Evolutionary conservation across 2,113 vertebrate genomes (phyloP), one percentile per base, ranked within the genome.

Genomic region (Mungos mungo): DNA sequence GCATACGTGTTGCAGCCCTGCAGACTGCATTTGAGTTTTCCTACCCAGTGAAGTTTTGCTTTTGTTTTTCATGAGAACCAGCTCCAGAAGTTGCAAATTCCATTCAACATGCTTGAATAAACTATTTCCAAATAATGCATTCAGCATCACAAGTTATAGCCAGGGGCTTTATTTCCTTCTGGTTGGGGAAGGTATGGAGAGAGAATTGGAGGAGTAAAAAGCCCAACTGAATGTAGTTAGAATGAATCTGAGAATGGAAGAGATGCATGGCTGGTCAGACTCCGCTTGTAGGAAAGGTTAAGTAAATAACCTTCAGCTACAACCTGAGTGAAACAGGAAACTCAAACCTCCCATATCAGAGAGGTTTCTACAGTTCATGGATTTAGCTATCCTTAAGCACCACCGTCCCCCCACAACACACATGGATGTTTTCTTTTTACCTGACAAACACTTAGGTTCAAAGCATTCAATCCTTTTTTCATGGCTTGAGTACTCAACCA

Each of bases 281-380:
- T 83, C 76, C 47, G 57, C 52, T 77, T 60, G 71, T 63, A 60
- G 81, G 52, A 94, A 96, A 94, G 71, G 69, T 95, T 87, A 95
- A 93, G 45, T 77, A 92, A 95, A 93, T 52, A 94, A 84, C 69
- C 65, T 79, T 87, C 33, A 84, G 90, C 38, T 68, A 84, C 54
- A 50, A 94, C 72, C 21, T 25, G 29, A 87, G 38, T 82, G 76
- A 96, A 76, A 96, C 31, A 85, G 90, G 87, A 90, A 89, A 76
- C 47, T 54, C 80, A 47, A 38, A 63, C 33, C 74, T 72, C 21
- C 21, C n/a, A 3, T 66, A 72, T 76, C 92, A 89, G 79, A 95
- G 68, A 68, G 5, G 4, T 81, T 95, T 96, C 93, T 63, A 45
- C 11, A 69, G 16, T 94, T 90, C 74, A n/a, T 12, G 29, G 86